phyloP scores from a whole-genome alignment of 1,140 invertebrate genomes.

The Andricus grossulariae region DNA sequence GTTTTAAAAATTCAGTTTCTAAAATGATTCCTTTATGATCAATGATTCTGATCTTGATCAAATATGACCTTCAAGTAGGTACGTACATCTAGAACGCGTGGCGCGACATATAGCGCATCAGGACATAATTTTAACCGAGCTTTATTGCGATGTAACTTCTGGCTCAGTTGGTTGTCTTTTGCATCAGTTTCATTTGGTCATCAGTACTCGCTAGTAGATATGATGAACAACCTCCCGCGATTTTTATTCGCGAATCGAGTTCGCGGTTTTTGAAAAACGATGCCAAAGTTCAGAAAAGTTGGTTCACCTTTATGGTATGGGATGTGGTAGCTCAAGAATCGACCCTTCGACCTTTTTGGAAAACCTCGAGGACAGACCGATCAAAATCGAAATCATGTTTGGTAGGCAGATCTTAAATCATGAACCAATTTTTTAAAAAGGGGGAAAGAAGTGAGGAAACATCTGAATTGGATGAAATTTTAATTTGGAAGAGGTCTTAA shows the following conservation, averaged over 20 bases:
- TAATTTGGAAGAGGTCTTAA: background rate
- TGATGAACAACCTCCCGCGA: background rate
- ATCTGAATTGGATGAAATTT: background rate
- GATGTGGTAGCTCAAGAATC: slow-evolving; percentile 63
- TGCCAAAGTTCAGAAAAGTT: slow-evolving; percentile 9
- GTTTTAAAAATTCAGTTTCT: background rate
- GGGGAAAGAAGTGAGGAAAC: background rate
- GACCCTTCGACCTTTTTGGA: slow-evolving; percentile 37
- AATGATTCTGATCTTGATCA: slow-evolving; percentile 32
- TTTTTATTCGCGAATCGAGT: background rate
- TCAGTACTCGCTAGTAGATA: slow-evolving; percentile 21
- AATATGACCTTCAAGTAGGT: slow-evolving; percentile 43
- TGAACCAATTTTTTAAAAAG: too few relatives aligned
- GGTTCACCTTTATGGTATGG: slow-evolving; percentile 59
- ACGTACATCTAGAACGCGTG: slow-evolving; percentile 38
- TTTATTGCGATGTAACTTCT: slow-evolving; percentile 64
- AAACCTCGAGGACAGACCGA: slow-evolving; percentile 48
- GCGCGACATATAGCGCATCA: slow-evolving; percentile 40
- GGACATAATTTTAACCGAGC: slow-evolving; percentile 69
- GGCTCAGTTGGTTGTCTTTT: slow-evolving; percentile 44
- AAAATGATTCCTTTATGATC: background rate
- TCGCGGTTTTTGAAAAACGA: background rate
- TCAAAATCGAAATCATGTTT: slow-evolving; percentile 60
- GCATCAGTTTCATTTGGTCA: slow-evolving; percentile 44
- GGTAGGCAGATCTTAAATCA: slow-evolving; percentile 49